A percentile compares a stretch with the other conserved stretches of the same genome.
phyloP scores from a whole-genome alignment of 2,888 invertebrate species.

The Platycheirus albimanus region DNA sequence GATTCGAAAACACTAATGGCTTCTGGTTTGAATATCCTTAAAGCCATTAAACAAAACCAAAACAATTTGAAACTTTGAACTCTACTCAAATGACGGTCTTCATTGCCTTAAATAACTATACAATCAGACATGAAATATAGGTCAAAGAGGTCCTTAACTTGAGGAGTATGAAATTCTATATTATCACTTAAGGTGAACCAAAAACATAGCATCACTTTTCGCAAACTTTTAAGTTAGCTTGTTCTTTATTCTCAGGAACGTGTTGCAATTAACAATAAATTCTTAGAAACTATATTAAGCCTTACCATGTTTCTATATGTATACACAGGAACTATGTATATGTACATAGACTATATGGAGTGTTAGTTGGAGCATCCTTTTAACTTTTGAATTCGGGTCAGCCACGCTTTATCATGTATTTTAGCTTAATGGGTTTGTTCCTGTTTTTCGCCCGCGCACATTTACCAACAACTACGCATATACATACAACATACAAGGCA shows the following conservation, averaged over 20 bases:
- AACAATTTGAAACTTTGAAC: too few species aligned
- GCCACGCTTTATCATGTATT: constrained; percentile 20
- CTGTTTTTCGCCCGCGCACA: constrained; percentile 7
- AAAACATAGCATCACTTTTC: neutral
- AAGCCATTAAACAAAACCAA: too few species aligned
- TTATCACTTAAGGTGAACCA: neutral
- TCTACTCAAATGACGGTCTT: too few species aligned
- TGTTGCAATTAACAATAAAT: constrained; percentile 41
- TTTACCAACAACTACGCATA: too few species aligned
- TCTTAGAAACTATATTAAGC: constrained; percentile 12
- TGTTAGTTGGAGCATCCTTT: constrained; percentile 22
- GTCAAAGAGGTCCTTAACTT: neutral
- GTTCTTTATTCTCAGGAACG: constrained; percentile 4
- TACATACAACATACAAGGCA: neutral
- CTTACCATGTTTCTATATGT: too few species aligned
- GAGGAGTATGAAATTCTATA: neutral
- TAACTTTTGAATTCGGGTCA: constrained; percentile 38
- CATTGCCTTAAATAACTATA: too few species aligned
- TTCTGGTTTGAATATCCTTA: too few species aligned
- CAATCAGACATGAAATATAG: too few species aligned
- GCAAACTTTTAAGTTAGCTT: constrained; percentile 15
- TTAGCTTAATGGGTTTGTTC: constrained; percentile 29
- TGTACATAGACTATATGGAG: neutral
- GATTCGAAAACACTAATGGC: too few species aligned
- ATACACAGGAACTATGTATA: neutral